Evolutionary conservation across 2,113 vertebrate species (phyloP).

Genomic region (Bubo bubo): DNA sequence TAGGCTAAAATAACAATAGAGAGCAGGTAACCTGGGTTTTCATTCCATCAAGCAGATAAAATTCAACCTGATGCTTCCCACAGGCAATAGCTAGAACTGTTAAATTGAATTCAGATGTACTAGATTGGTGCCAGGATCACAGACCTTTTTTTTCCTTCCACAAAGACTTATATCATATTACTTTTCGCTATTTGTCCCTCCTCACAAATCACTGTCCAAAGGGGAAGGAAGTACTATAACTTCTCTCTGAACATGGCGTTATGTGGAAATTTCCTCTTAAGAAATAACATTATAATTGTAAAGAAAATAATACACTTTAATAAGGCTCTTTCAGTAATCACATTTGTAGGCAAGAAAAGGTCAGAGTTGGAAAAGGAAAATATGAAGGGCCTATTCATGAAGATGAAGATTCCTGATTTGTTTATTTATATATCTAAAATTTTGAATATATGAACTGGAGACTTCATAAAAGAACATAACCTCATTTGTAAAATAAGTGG

Average conservation of each 20-base stretch:
- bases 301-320: not conserved
- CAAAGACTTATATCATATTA: not conserved
- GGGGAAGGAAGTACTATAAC: not conserved
- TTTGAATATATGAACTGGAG: not conserved
- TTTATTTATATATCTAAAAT: not conserved
- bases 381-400: not conserved
- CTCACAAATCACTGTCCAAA: not conserved
- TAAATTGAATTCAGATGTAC: conserved; percentile 39
- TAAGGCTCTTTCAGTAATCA: not conserved
- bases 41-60: not conserved
- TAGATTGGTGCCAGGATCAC: not conserved
- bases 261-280: not conserved
- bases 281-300: not conserved
- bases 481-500: not conserved
- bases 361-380: not conserved
- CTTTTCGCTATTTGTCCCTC: not conserved
- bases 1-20: not conserved
- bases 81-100: not conserved
- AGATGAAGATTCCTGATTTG: not conserved
- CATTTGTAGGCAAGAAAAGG: not conserved
- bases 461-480: not conserved
- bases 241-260: not conserved
- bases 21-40: not conserved
- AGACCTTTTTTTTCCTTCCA: not conserved
- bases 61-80: conserved; percentile 28